Percentiles rank a stretch among this genome's conserved stretches.
Evolutionary conservation across 2,113 vertebrate species (phyloP).

Genomic region (Perca fluviatilis): DNA sequence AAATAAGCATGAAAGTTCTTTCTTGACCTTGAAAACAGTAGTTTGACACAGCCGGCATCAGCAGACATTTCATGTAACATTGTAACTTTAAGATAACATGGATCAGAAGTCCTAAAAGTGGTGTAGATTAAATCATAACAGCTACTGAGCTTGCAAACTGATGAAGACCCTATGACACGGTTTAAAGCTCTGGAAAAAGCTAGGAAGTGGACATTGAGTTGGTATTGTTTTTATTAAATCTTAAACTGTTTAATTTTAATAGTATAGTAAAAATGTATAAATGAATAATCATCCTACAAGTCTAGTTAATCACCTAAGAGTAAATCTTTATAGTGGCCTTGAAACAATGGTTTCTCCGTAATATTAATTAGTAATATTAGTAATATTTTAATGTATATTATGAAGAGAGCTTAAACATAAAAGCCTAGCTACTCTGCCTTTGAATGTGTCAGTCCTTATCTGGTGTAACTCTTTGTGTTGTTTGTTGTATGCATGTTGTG

Average conservation of each 20-base stretch:
- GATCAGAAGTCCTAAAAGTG: too few species aligned
- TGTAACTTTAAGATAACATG: too few species aligned
- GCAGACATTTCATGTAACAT: too few species aligned
- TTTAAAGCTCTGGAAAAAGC: too few species aligned
- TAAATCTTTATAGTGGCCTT: not conserved
- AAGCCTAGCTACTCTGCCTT: not conserved
- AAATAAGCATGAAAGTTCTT: not conserved
- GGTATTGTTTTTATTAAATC: not conserved
- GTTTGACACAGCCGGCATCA: too few species aligned
- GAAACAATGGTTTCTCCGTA: not conserved
- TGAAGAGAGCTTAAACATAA: not conserved
- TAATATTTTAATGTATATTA: not conserved
- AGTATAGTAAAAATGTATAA: not conserved
- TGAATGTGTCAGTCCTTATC: not conserved
- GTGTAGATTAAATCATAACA: too few species aligned
- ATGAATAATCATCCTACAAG: not conserved
- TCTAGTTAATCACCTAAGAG: not conserved
- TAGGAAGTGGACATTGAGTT: too few species aligned
- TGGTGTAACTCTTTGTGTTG: not conserved
- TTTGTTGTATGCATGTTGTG: constrained; percentile 1
- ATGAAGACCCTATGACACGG: too few species aligned
- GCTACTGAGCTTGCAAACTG: too few species aligned
- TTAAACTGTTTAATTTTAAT: not conserved
- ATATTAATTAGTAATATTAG: not conserved
- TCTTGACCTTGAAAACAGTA: too few species aligned